These are phyloP conservation scores for Choreutis nemorana DNA, from an alignment of 2,888 invertebrate species.

Conservation along the genomic window DNA sequence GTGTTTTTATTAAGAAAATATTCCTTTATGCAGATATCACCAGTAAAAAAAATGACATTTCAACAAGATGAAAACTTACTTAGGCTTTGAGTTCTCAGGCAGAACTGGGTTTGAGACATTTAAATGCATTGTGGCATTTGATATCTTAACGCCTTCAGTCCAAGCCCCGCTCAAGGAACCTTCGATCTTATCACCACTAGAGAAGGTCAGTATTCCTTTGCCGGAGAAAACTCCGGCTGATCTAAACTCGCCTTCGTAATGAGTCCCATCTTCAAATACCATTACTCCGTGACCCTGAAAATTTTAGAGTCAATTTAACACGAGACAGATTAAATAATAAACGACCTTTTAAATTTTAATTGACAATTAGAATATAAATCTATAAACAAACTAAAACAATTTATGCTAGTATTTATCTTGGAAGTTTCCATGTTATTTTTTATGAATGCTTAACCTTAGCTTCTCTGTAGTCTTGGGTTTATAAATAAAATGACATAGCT, in stretches of 20 bases:
- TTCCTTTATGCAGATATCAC: not conserved
- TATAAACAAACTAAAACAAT: no score
- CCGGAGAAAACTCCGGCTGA: conserved; percentile 82
- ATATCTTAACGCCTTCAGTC: conserved; percentile 81
- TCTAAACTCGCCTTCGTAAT: conserved; percentile 88
- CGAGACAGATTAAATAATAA: not conserved
- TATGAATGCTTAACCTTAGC: no score
- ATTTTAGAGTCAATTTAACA: not conserved
- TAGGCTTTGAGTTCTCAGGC: conserved; percentile 64
- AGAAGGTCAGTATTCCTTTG: conserved; percentile 81
- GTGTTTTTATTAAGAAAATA: conserved; percentile 7
- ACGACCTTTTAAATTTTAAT: no score
- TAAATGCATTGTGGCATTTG: conserved; percentile 73
- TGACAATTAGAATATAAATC: no score
- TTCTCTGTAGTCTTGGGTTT: no score
- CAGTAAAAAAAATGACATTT: no score
- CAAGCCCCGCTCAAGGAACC: conserved; percentile 77
- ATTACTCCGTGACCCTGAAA: conserved; percentile 85
- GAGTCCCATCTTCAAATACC: conserved; percentile 87
- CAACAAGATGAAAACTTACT: conserved; percentile 53
- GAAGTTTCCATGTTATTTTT: no score
- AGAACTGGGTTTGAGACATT: conserved; percentile 68
- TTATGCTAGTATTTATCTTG: no score
- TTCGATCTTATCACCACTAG: conserved; percentile 79
- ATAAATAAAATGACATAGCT: no score